Evolutionary conservation across 2,888 invertebrate genomes (phyloP).

Genomic region (Cotesia congregata): DNA sequence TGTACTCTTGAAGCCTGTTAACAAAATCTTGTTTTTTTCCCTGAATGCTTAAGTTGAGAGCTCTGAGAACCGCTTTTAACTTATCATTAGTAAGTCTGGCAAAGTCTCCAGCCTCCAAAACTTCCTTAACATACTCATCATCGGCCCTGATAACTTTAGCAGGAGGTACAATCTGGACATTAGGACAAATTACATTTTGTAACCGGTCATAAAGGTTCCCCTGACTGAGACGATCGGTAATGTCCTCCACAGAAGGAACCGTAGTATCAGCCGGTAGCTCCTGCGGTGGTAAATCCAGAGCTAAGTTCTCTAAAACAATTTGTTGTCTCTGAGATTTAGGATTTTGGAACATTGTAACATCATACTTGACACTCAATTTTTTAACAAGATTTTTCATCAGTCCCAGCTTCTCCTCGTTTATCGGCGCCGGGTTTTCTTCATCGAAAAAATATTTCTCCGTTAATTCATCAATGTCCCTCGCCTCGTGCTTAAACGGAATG

Average conservation of each 20-base stretch:
- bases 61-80: not conserved
- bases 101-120: not conserved
- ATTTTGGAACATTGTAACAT: not conserved
- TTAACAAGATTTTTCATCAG: slow-evolving; percentile 29
- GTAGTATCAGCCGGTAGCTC: not conserved
- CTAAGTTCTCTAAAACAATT: not conserved
- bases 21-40: slow-evolving; percentile 25
- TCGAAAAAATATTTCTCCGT: not conserved
- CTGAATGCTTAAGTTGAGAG: not conserved
- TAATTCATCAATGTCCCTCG: not conserved
- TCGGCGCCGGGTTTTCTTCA: not conserved
- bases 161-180: not conserved
- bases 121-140: not conserved
- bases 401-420: not conserved
- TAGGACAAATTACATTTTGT: not conserved
- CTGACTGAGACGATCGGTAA: not conserved
- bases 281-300: not conserved
- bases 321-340: not conserved
- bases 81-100: not conserved
- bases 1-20: slow-evolving; percentile 9
- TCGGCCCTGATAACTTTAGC: not conserved
- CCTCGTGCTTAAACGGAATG: slow-evolving; percentile 29
- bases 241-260: not conserved
- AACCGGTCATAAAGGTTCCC: not conserved
- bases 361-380: slow-evolving; percentile 12